Evolutionary conservation across 1,140 invertebrate species (phyloP).

Genomic region (Drosophila simulans): DNA sequence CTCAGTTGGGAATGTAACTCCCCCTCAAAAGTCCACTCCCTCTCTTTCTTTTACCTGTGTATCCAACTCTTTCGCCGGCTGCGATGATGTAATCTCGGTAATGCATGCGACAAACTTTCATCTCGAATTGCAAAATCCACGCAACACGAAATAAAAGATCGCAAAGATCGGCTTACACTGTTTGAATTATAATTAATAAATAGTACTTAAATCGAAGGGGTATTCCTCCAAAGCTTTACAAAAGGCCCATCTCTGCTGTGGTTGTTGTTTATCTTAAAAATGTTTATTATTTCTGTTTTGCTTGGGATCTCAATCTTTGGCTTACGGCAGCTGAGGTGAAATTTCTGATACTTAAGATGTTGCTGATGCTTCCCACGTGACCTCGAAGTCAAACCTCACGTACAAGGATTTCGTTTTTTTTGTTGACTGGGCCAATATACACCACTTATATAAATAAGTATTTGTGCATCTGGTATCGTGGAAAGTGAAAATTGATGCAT

Average conservation of each 20-base stretch:
- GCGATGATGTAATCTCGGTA: conserved; percentile 79
- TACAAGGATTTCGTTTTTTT: conserved; percentile 79
- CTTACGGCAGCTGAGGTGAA: conserved; percentile 50
- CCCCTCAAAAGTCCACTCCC: neutral
- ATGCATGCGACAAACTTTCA: conserved; percentile 79
- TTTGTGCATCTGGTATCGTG: conserved; percentile 65
- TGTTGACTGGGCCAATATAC: conserved; percentile 39
- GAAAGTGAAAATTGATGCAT: conserved; percentile 82
- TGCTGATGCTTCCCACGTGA: conserved; percentile 63
- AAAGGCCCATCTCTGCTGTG: conserved; percentile 32
- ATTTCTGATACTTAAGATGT: conserved; percentile 48
- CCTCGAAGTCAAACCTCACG: conserved; percentile 79
- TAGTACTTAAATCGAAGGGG: conserved; percentile 54
- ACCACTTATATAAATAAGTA: conserved; percentile 62
- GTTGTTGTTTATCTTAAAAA: conserved; percentile 30
- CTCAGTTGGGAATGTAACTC: conserved; percentile 57
- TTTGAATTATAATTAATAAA: conserved; percentile 76
- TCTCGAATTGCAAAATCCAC: conserved; percentile 75
- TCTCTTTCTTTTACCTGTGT: neutral
- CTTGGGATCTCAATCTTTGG: conserved; percentile 44
- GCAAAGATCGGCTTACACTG: conserved; percentile 64
- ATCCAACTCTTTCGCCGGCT: conserved; percentile 5
- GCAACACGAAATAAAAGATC: conserved; percentile 47
- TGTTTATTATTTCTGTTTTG: conserved; percentile 16
- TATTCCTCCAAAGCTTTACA: conserved; percentile 38